Base-by-base conservation (phyloP, 2,888 invertebrate species). In the Caenorhabditis sp. region DNA sequence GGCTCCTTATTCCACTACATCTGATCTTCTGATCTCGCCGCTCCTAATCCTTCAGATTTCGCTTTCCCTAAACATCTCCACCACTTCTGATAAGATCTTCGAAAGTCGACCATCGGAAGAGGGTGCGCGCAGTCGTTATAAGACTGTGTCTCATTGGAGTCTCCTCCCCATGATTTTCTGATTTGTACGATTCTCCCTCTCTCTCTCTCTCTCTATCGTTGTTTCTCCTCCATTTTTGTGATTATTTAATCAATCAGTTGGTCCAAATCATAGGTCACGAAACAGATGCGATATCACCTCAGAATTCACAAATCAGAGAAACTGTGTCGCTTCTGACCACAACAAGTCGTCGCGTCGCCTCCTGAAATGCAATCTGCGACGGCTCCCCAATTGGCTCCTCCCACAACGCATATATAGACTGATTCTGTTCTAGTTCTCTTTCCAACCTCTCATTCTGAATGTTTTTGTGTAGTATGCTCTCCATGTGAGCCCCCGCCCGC, bases 391-490 rank as follows among this genome's bases (percentile, higher is more conserved):
- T n/a, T n/a, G n/a, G n/a, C n/a, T n/a, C n/a, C n/a, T n/a, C n/a
- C n/a, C n/a, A n/a, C n/a, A n/a, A n/a, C n/a, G n/a, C n/a, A n/a
- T n/a, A n/a, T n/a, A n/a, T n/a, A n/a, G n/a, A n/a, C n/a, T n/a
- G n/a, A n/a, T n/a, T n/a, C n/a, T n/a, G n/a, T n/a, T n/a, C n/a
- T n/a, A n/a, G n/a, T n/a, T n/a, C 39, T 50, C 62, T 62, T 50
- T 41, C 62, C 39, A 27, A 37, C 22, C 9, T 24, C 20, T 39
- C 37, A 35, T 17, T 41, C 37, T 24, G 32, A 43, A 41, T 55
- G 55, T 65, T 15, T 65, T 65, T 65, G n/a, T n/a, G n/a, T n/a
- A 65, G 65, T 65, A 35, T 65, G 65, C 65, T 65, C 65, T 2
- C 55, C 55, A 39, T 46, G 65, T 56, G 56, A 56, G 56, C 39